Conservation (phyloP, 2,888 invertebrate genomes). For the Hemicrepidius hirtus region DNA sequence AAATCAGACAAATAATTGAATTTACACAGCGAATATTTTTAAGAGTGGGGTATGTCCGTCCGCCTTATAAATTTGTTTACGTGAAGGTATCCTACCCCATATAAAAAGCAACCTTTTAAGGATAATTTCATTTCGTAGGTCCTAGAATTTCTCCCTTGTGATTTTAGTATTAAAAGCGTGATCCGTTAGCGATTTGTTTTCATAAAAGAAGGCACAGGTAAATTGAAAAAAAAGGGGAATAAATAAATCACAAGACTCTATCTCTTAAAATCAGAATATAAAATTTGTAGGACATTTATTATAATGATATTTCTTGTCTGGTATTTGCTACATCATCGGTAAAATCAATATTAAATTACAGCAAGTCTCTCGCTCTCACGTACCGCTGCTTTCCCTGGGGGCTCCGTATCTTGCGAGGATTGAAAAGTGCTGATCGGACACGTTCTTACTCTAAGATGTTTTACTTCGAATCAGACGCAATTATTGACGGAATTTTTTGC, state of each 20-base stretch:
- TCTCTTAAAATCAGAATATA: slow-evolving; percentile 12
- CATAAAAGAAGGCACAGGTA: neutral
- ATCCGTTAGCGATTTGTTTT: slow-evolving; percentile 9
- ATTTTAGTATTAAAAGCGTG: slow-evolving; percentile 5
- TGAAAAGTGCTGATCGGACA: slow-evolving; percentile 51
- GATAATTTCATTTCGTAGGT: slow-evolving; percentile 13
- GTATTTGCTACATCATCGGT: slow-evolving; percentile 47
- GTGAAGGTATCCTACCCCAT: neutral
- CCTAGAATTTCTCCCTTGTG: slow-evolving; percentile 9
- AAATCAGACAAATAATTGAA: neutral
- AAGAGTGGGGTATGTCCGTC: no score
- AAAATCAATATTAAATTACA: slow-evolving; percentile 54
- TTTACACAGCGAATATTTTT: no score
- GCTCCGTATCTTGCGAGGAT: slow-evolving; percentile 46
- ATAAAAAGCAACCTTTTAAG: slow-evolving; percentile 16
- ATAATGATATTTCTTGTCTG: slow-evolving; percentile 41
- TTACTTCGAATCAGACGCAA: slow-evolving; percentile 39
- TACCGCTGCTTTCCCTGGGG: slow-evolving; percentile 44
- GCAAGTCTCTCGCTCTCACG: slow-evolving; percentile 51
- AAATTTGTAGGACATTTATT: slow-evolving; percentile 38
- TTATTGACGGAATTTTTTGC: slow-evolving; percentile 19
- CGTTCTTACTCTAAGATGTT: slow-evolving; percentile 49
- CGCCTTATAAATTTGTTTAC: no score
- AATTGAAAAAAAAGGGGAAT: neutral
- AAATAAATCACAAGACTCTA: slow-evolving; percentile 17